These are phyloP conservation scores for Tipula confusa DNA, from an alignment of 2,888 invertebrate genomes.

Conservation along the genomic window DNA sequence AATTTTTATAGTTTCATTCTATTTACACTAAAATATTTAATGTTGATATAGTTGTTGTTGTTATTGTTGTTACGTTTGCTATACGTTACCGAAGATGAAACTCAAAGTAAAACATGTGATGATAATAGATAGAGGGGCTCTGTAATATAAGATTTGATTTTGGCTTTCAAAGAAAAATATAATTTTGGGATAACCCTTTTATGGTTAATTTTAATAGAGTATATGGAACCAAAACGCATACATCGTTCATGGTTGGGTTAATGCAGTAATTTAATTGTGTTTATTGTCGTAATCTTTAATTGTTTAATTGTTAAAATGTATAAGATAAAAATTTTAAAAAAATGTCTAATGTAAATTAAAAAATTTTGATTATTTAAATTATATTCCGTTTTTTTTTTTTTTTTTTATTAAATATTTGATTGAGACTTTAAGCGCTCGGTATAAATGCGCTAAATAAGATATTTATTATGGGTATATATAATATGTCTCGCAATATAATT, in stretches of 20 bases:
- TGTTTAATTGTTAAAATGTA: neutral
- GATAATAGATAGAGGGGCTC: neutral
- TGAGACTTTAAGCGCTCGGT: neutral
- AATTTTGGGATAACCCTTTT: neutral
- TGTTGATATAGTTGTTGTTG: neutral
- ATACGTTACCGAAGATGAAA: neutral
- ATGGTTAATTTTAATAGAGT: neutral
- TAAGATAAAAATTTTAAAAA: neutral
- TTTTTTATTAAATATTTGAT: neutral
- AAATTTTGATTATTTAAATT: neutral
- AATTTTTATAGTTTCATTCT: neutral
- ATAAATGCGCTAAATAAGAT: slow-evolving; percentile 12
- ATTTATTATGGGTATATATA: too few relatives aligned
- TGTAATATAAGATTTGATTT: slow-evolving; percentile 21
- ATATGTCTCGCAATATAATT: neutral
- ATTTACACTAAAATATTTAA: neutral
- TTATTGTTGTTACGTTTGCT: neutral
- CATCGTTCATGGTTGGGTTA: neutral
- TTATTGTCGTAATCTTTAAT: slow-evolving; percentile 8
- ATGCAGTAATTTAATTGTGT: neutral
- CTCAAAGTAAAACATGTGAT: neutral
- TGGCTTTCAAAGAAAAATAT: neutral
- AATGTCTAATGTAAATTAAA: neutral
- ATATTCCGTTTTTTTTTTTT: neutral
- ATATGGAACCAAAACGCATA: neutral